Percentiles rank a stretch among this genome's conserved stretches.
Evolutionary conservation across 2,888 invertebrate genomes (phyloP).

Genomic region (Ariolimax columbianus): DNA sequence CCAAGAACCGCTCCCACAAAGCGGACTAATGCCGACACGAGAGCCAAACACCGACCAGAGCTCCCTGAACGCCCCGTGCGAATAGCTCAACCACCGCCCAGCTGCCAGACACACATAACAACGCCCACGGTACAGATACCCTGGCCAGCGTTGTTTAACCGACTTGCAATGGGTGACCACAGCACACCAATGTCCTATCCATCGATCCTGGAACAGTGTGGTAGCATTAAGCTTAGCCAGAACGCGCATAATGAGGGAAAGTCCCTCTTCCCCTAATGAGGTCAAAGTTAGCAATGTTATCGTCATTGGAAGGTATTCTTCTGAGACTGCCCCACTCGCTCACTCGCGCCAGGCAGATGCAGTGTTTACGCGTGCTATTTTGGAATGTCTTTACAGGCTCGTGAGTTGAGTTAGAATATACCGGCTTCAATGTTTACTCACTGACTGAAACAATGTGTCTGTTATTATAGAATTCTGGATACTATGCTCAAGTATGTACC

Average conservation of each 20-base stretch:
- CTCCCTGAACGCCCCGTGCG: not conserved
- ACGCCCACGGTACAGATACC: not conserved
- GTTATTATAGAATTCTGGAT: not conserved
- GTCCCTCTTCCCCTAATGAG: not conserved
- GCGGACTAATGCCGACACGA: not conserved
- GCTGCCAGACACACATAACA: not conserved
- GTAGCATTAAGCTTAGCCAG: not conserved
- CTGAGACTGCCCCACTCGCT: not conserved
- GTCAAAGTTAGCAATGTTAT: not conserved
- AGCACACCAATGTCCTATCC: not conserved
- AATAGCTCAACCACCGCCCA: not conserved
- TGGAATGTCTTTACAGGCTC: not conserved
- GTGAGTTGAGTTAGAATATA: not conserved
- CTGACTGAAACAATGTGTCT: not conserved
- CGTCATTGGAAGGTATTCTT: not conserved
- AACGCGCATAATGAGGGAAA: not conserved
- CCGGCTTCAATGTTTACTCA: not conserved
- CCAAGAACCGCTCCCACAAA: not conserved
- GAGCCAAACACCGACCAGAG: not conserved
- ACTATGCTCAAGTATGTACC: not conserved
- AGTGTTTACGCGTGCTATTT: constrained; percentile 5
- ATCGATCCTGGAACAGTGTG: not conserved
- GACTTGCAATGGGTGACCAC: not conserved
- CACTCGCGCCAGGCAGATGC: not conserved
- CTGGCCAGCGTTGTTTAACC: not conserved